Conservation (phyloP, 2,113 vertebrate species). For the Alethe castanea region DNA sequence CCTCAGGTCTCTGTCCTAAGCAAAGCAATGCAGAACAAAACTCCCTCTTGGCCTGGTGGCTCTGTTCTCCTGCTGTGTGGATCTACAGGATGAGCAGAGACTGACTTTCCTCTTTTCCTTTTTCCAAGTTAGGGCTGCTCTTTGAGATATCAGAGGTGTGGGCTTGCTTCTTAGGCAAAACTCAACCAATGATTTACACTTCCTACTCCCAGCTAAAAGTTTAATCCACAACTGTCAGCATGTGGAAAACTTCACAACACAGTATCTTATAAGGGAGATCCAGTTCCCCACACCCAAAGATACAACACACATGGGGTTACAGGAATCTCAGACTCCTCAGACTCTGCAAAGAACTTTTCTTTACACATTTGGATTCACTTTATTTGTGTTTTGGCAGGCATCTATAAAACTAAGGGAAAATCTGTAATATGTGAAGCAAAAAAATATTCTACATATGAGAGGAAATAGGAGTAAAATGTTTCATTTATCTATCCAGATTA, state of each 20-base stretch:
- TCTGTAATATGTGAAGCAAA: background rate
- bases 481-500: background rate
- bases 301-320: background rate
- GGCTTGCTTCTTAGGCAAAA: background rate
- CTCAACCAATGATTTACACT: background rate
- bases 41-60: background rate
- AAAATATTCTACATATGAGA: background rate
- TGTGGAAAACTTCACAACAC: background rate
- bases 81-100: background rate
- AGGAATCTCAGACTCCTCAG: background rate
- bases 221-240: background rate
- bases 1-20: background rate
- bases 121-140: background rate
- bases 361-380: background rate
- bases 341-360: background rate
- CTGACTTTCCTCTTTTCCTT: background rate
- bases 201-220: background rate
- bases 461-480: background rate
- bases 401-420: background rate
- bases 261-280: background rate
- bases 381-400: background rate
- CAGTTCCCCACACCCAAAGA: background rate
- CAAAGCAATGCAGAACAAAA: background rate
- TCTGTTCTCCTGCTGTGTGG: background rate
- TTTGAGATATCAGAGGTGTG: background rate